Base-by-base conservation (phyloP, 2,113 vertebrate genomes). In the Hypomesus transpacificus region DNA sequence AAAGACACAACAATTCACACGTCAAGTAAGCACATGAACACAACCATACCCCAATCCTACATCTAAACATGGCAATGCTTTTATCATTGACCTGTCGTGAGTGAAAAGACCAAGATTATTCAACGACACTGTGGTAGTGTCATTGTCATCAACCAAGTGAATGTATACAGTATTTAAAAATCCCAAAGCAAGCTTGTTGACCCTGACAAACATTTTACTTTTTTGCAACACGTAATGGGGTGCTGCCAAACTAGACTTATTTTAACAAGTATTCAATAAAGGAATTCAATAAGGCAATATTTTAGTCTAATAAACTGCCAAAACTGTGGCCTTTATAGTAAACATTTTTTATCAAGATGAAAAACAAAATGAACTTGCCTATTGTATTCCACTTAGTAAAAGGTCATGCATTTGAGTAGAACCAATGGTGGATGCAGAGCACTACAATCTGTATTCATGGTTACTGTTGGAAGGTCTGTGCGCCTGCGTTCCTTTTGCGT, bases 341-440 rank as follows among this genome's bases (percentile, higher is more conserved):
- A 59, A 20, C 39, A 22, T 53, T 64, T 50, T 65, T 59, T 71
- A 39, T 16, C 28, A 58, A n/a, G 57, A 68, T 65, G n/a, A 62
- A 70, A 66, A 53, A 34, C 31, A 34, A 34, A 34, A 34, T 72
- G 71, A 72, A 72, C 31, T 22, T n/a, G 31, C 46, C 26, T 46
- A 16, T 11, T 21, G 71, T 75, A 64, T 34, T 34, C 52, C 54
- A 58, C 14, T 68, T 39, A 75, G 62, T 34, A 60, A n/a, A 73
- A 58, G 63, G 56, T 69, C 63, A 61, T 63, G 56, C 71, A 71
- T 79, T 65, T 50, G 14, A 50, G 67, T 58, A 22, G 46, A 46
- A 24, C 65, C 68, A 26, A 57, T 69, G 76, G 69, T 75, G 68
- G 52, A 69, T 70, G 63, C 68, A 46, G 66, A 73, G 11, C 60